Base-by-base conservation (phyloP, 1,140 invertebrate species). In the Fopius arisanus region DNA sequence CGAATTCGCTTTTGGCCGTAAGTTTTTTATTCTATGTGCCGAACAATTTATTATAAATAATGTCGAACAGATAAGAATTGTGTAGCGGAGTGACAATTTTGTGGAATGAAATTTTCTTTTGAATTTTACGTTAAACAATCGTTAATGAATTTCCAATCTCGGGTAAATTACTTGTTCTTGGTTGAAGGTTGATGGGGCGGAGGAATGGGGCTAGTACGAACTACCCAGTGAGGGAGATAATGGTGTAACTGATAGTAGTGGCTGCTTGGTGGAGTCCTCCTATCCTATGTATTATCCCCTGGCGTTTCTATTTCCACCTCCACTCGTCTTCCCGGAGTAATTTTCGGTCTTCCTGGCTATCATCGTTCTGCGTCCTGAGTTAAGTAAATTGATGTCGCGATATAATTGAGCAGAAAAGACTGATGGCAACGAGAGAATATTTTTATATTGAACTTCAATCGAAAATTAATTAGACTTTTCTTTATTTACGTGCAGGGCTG, bases 201-300 rank as follows among this genome's bases (percentile, higher is more conserved):
- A 5, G 37, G 29, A 29, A 28, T n/a, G 43, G 71, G 37, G 62
- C 16, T 21, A 1, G 66, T 68, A 59, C 12, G 40, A 63, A 67
- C 7, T 77, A 80, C 80, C 79, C 80, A 81, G 75, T 78, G 68
- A 59, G 40, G 65, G 74, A 81, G 83, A 86, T 87, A 88, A 88
- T 87, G 84, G 84, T 81, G 82, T 84, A 86, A 87, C 85, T 86
- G 86, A 88, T 87, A 86, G 84, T 81, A 80, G 81, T 77, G 82
- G 84, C 83, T 83, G 85, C 84, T 80, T 81, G 73, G 79, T 28
- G 23, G 10, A 41, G 80, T 75, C 76, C 78, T 78, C 77, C 75
- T 80, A 75, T 43, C 63, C 67, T 75, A 65, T 69, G 67, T 70
- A 70, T 41, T 73, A 71, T 72, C 65, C 41, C 78, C 75, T 73